Base-by-base conservation (phyloP, 1,140 invertebrate species). In the Conus betulinus region DNA sequence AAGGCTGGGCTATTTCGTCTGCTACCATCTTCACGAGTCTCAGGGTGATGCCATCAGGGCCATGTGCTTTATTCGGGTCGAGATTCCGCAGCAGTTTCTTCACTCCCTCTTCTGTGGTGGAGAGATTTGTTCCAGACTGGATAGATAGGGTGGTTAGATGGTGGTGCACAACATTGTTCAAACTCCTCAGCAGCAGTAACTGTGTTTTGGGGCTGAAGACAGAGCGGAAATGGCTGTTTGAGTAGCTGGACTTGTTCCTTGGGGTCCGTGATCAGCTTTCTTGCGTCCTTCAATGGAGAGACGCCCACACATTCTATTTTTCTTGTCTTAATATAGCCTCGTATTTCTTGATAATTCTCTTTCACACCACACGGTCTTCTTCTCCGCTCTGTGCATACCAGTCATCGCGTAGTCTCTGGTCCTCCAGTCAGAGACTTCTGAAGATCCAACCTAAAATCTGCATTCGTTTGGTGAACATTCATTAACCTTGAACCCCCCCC, bases 51-150 rank as follows among this genome's bases (percentile, higher is more conserved):
- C 84, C 60, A 67, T 91, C 88, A 52, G 87, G 87, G 6, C 84
- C 89, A 15, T 55, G 39, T n/a, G 84, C 84, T 82, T 91, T 88
- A 17, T 78, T 60, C 51, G 89, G 85, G 51, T 91, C 87, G 51
- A 78, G 76, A 13, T 88, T 63, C 67, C 55, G 57, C 20, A 89
- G 20, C 17, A 89, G 83, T 74, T 88, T 88, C 7, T 27, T 52
- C 20, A 88, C 84, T 13, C 84, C 87, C 83, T 39, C 20, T 76
- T 27, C 23, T 55, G 71, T 88, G 11, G 89, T 85, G 60, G n/a
- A 20, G 20, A 71, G 10, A 25, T 23, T 23, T 3, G 20, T 25
- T 51, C 1, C 76, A 79, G 76, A 20, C 13, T 13, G 76, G 76
- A 20, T 79, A 13, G 23, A 13, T 13, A 25, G 23, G 39, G 39